Conservation (phyloP, 1,140 invertebrate species). For the Danaus plexippus region DNA sequence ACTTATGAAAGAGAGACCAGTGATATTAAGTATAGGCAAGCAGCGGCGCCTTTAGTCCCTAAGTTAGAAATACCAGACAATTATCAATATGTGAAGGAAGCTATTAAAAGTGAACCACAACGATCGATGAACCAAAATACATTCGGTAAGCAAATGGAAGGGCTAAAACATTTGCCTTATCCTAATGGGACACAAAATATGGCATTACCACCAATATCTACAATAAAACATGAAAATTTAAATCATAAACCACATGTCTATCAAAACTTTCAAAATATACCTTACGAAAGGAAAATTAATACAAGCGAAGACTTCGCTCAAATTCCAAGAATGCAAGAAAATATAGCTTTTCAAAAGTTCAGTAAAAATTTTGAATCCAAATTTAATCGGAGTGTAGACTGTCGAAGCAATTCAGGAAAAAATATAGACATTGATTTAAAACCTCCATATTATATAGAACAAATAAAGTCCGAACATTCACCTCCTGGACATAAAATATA, state of each 20-base stretch:
- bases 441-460: slow-evolving; percentile 66
- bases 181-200: slow-evolving; percentile 49
- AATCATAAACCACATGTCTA: slow-evolving; percentile 38
- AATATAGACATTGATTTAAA: slow-evolving; percentile 36
- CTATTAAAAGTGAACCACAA: slow-evolving; percentile 41
- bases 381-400: slow-evolving; percentile 34
- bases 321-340: slow-evolving; percentile 48
- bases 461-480: slow-evolving; percentile 70
- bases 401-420: slow-evolving; percentile 27
- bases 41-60: slow-evolving; percentile 57
- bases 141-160: slow-evolving; percentile 43
- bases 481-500: slow-evolving; percentile 70
- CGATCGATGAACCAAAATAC: slow-evolving; percentile 30
- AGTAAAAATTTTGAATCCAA: slow-evolving; percentile 44
- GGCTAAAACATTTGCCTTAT: slow-evolving; percentile 28
- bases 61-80: slow-evolving; percentile 64
- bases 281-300: slow-evolving; percentile 40
- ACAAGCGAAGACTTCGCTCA: slow-evolving; percentile 36
- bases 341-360: slow-evolving; percentile 60
- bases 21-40: slow-evolving; percentile 59
- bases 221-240: slow-evolving; percentile 69
- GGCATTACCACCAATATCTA: slow-evolving; percentile 67
- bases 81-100: slow-evolving; percentile 57
- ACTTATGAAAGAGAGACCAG: slow-evolving; percentile 50
- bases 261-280: slow-evolving; percentile 46